phyloP scores from a whole-genome alignment of 1,140 invertebrate genomes.

The Aphaenogaster rudis region DNA sequence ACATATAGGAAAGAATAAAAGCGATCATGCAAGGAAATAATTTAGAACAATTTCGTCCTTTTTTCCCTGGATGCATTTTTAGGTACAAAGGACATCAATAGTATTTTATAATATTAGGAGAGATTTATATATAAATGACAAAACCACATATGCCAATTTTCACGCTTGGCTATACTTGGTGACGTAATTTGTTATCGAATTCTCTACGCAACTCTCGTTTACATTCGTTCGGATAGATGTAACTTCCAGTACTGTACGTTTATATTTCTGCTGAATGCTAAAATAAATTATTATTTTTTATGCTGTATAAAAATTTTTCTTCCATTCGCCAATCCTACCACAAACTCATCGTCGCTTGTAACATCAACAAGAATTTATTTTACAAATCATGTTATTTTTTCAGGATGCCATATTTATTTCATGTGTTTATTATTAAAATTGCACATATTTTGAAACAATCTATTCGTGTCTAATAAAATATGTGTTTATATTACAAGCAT shows the following conservation, averaged over 20 bases:
- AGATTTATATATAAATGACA: slow-evolving; percentile 42
- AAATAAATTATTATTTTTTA: slow-evolving; percentile 87
- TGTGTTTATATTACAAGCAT: background rate
- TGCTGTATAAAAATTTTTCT: slow-evolving; percentile 73
- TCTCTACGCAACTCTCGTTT: slow-evolving; percentile 31
- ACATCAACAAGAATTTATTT: background rate
- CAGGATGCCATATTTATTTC: background rate
- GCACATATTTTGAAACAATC: background rate
- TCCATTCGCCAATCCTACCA: background rate
- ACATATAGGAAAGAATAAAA: slow-evolving; percentile 34
- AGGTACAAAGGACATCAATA: slow-evolving; percentile 5
- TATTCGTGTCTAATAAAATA: background rate
- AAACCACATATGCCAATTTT: background rate
- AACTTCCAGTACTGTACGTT: slow-evolving; percentile 78
- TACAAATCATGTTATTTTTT: background rate
- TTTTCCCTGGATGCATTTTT: slow-evolving; percentile 45
- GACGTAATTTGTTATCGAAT: slow-evolving; percentile 43
- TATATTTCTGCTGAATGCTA: slow-evolving; percentile 82
- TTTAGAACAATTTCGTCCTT: slow-evolving; percentile 42
- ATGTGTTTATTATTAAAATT: background rate
- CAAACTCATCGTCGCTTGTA: background rate
- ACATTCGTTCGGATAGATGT: slow-evolving; percentile 63
- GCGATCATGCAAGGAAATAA: slow-evolving; percentile 7
- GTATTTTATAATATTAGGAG: slow-evolving; percentile 64
- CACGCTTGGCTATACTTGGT: slow-evolving; percentile 8